Base-by-base conservation (phyloP, 23 tunicate species). In the Styela plicata region DNA sequence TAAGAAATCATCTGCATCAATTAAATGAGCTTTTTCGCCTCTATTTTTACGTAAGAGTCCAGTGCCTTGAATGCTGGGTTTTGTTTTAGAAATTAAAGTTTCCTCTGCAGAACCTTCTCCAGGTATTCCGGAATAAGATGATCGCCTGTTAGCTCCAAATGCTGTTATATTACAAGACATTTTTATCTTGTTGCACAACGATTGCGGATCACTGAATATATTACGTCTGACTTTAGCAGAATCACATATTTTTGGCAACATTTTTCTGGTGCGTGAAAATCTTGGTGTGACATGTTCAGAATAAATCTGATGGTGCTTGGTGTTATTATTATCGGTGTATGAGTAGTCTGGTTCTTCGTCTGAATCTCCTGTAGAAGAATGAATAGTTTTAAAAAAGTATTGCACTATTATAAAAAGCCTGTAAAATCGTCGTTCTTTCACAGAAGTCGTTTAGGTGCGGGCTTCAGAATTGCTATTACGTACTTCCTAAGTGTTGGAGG, bases 1-100 rank as follows among this genome's bases (percentile, higher is more conserved):
- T 13, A 30, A 19, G 44, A 76, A 76, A 76, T 76, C 81, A 29
- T 53, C 66, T 0, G 81, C 81, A 76, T 76, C 81, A 24, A 76
- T 76, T 10, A 76, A 29, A 19, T 76, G 81, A 27, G 64, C 64
- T 76, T 57, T 76, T 76, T 76, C 81, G 23, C 81, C 81, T 25
- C 81, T 25, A 10, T 57, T 44, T 53, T 76, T 76, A 20, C 81
- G 20, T 1, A 76, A 27, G 17, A 76, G 21, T 10, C 29, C 81
- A 0, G 81, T 76, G 0, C 81, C 81, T 53, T 76, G 81, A 0
- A 76, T 44, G 31, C 81, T 76, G 27, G 81, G 81, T 44, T 53
- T 52, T 20, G 26, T 25, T 21, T 53, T 29, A 44, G 36, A 53
- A 36, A 57, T 33, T 0, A 27, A 13, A 33, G 36, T 19, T 36